These are phyloP conservation scores for Lasius platythorax DNA, from an alignment of 2,888 invertebrate genomes.

Conservation along the genomic window DNA sequence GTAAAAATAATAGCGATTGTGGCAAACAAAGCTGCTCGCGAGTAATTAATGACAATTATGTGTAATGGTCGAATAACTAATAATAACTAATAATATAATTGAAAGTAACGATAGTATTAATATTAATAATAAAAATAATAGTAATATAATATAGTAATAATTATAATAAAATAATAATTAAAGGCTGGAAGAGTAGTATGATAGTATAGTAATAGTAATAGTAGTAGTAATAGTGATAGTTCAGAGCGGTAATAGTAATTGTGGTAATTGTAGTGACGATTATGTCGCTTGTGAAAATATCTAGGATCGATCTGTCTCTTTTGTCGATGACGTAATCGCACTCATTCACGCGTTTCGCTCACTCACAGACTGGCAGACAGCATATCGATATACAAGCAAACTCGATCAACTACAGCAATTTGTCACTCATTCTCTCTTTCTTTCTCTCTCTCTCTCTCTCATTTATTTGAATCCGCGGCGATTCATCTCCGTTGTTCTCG, in stretches of 20 bases:
- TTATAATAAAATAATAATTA: constrained; percentile 68
- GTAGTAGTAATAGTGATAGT: constrained; percentile 62
- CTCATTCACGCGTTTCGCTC: constrained; percentile 44
- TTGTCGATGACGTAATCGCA: constrained; percentile 30
- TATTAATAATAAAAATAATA: constrained; percentile 19
- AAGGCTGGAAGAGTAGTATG: constrained; percentile 57
- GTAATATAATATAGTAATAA: constrained; percentile 57
- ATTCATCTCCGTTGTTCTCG: constrained; percentile 58
- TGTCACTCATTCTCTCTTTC: constrained; percentile 35
- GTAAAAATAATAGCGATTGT: constrained; percentile 56
- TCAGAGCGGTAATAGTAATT: constrained; percentile 63
- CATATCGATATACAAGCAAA: constrained; percentile 48
- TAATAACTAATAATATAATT: constrained; percentile 39
- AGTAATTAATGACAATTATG: constrained; percentile 47
- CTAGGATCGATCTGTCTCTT: constrained; percentile 68
- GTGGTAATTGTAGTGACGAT: constrained; percentile 68
- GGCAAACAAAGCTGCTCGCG: constrained; percentile 41
- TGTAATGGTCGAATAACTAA: constrained; percentile 33
- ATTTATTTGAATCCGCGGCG: constrained; percentile 35
- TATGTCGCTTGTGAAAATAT: constrained; percentile 74
- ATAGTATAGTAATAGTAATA: constrained; percentile 42
- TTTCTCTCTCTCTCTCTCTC: constrained; percentile 36
- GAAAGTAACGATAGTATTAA: constrained; percentile 42
- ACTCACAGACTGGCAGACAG: constrained; percentile 36
- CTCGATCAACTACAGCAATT: constrained; percentile 27